Conservation (phyloP, 2,888 invertebrate species). For the Atethmia centrago region DNA sequence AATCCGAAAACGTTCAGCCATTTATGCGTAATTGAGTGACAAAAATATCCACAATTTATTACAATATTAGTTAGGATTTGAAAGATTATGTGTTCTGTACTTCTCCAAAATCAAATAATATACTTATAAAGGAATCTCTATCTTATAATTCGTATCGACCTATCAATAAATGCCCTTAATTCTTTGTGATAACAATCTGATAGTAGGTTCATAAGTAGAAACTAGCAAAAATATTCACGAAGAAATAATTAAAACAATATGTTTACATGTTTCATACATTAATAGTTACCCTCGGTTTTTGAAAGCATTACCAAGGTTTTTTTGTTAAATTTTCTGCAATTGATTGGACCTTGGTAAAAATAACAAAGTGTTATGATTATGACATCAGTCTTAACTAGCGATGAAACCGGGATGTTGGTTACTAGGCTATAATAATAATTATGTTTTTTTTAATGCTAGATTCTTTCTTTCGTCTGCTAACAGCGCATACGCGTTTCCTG, state of each 20-base stretch:
- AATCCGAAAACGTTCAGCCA: background rate
- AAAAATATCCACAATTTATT: background rate
- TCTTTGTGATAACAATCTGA: conserved; percentile 55
- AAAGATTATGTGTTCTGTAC: background rate
- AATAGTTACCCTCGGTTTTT: conserved; percentile 1
- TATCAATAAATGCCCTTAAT: conserved; percentile 49
- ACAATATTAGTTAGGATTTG: background rate
- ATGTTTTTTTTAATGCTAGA: background rate
- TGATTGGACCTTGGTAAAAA: background rate
- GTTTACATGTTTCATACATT: conserved; percentile 32
- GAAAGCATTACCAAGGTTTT: background rate
- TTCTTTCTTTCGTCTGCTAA: background rate
- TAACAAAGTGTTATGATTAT: background rate
- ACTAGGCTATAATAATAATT: background rate
- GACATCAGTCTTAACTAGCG: background rate
- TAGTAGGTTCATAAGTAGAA: conserved; percentile 52
- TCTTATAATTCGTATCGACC: conserved; percentile 33
- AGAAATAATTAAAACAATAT: background rate
- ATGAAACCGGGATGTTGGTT: background rate
- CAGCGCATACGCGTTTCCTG: background rate
- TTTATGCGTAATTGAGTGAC: background rate
- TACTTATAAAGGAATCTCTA: conserved; percentile 45
- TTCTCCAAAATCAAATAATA: background rate
- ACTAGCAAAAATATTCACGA: conserved; percentile 30
- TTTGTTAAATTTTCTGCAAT: background rate